phyloP scores from a whole-genome alignment of 1,140 invertebrate species.

The Melitaea cinxia region DNA sequence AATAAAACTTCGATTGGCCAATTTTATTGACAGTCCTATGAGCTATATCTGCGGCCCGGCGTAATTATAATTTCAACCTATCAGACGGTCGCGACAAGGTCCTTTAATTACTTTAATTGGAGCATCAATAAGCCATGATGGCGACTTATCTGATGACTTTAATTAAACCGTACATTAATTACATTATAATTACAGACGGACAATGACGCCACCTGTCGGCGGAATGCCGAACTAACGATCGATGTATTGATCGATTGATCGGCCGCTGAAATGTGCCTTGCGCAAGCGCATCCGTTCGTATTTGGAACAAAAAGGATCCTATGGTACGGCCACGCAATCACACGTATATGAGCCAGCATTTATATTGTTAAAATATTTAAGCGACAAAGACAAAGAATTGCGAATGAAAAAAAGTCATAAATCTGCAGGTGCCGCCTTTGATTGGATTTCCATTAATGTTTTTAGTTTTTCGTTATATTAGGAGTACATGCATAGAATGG shows the following conservation, averaged over 20 bases:
- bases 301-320: slow-evolving; percentile 32
- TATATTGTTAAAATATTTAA: slow-evolving; percentile 27
- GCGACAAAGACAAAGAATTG: slow-evolving; percentile 8
- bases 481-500: not conserved
- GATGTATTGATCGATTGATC: slow-evolving; percentile 55
- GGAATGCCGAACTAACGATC: slow-evolving; percentile 69
- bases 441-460: slow-evolving; percentile 10
- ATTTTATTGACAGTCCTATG: slow-evolving; percentile 4
- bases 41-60: not conserved
- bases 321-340: slow-evolving; percentile 22
- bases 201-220: slow-evolving; percentile 72
- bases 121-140: slow-evolving; percentile 66
- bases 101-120: slow-evolving; percentile 72
- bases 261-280: slow-evolving; percentile 31
- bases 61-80: slow-evolving; percentile 30
- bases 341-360: slow-evolving; percentile 13
- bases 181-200: slow-evolving; percentile 72
- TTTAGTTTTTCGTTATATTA: slow-evolving; percentile 8
- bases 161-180: slow-evolving; percentile 75
- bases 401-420: slow-evolving; percentile 1
- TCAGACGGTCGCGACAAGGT: slow-evolving; percentile 33
- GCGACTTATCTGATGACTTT: slow-evolving; percentile 67
- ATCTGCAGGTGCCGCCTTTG: slow-evolving; percentile 7
- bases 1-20: slow-evolving; percentile 15
- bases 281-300: slow-evolving; percentile 30